These are phyloP conservation scores for Onychostruthus taczanowskii DNA, from an alignment of 2,113 vertebrate species.

Conservation along the genomic window DNA sequence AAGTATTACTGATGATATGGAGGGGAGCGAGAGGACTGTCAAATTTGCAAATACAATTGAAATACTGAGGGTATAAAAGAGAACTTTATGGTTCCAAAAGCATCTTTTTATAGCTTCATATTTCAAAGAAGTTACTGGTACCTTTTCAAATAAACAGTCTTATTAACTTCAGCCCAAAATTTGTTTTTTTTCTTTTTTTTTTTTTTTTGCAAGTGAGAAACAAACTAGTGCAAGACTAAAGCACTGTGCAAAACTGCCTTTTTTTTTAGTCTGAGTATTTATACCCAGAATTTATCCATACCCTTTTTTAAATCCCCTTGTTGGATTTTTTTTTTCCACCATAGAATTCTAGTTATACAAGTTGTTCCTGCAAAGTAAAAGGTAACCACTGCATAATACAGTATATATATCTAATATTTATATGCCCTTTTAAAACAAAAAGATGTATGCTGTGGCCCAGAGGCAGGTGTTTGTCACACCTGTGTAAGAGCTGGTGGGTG, in stretches of 20 bases:
- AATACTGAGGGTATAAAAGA: constrained; percentile 51
- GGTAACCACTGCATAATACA: constrained; percentile 75
- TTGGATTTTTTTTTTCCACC: constrained; percentile 71
- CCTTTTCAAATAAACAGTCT: constrained; percentile 69
- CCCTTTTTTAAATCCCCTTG: constrained; percentile 71
- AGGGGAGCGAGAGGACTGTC: not conserved
- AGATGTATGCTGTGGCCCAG: constrained; percentile 23
- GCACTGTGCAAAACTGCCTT: constrained; percentile 96
- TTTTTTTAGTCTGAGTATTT: constrained; percentile 96
- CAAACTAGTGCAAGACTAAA: constrained; percentile 92
- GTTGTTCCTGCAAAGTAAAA: constrained; percentile 76
- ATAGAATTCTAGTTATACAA: constrained; percentile 74
- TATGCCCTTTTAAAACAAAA: constrained; percentile 69
- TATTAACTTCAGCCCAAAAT: constrained; percentile 56
- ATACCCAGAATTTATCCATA: constrained; percentile 86
- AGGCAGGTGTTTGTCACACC: not conserved
- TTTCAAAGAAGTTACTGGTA: constrained; percentile 64
- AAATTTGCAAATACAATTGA: constrained; percentile 52
- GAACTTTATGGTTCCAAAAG: constrained; percentile 62
- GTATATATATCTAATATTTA: constrained; percentile 40
- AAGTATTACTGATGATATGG: constrained; percentile 31
- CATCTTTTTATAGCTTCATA: constrained; percentile 64
- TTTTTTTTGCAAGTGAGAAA: constrained; percentile 79
- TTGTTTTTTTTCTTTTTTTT: not conserved
- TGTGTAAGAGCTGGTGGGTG: not conserved